These are phyloP conservation scores for Athripsodes cinereus DNA, from an alignment of 2,888 invertebrate species.

Conservation along the genomic window DNA sequence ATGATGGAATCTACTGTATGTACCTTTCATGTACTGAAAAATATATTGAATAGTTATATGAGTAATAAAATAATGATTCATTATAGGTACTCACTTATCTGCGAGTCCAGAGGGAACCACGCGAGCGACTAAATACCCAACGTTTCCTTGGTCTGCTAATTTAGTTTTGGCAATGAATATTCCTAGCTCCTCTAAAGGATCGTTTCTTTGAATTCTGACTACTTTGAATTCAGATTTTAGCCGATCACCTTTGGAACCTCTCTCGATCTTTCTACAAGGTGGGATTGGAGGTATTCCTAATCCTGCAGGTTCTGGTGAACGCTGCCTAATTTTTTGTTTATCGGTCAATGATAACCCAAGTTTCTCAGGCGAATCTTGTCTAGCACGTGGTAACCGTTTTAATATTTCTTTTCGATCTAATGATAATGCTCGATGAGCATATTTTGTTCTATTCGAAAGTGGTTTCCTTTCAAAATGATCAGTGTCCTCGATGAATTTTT, in stretches of 20 bases:
- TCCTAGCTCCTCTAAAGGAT: conserved; percentile 58
- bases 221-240: conserved; percentile 41
- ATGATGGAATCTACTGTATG: too few relatives aligned
- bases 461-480: conserved; percentile 19
- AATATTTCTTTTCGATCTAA: conserved; percentile 51
- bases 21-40: too few relatives aligned
- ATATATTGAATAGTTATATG: background rate
- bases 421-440: conserved; percentile 49
- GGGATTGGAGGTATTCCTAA: conserved; percentile 49
- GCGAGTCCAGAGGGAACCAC: conserved; percentile 65
- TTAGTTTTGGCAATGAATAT: conserved; percentile 66
- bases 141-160: conserved; percentile 51
- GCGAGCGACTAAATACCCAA: conserved; percentile 65
- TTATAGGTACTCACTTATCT: conserved; percentile 50
- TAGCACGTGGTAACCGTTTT: conserved; percentile 44
- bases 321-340: conserved; percentile 47
- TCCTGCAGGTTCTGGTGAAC: conserved; percentile 39
- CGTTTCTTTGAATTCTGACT: conserved; percentile 52
- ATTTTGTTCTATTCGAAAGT: conserved; percentile 33
- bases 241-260: conserved; percentile 37
- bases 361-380: conserved; percentile 40
- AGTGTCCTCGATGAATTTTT: conserved; percentile 21
- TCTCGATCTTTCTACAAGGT: conserved; percentile 39
- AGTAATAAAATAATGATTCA: background rate
- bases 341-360: conserved; percentile 46